Evolutionary conservation across 2,113 vertebrate genomes (phyloP).

Genomic region (Pygoscelis adeliae): DNA sequence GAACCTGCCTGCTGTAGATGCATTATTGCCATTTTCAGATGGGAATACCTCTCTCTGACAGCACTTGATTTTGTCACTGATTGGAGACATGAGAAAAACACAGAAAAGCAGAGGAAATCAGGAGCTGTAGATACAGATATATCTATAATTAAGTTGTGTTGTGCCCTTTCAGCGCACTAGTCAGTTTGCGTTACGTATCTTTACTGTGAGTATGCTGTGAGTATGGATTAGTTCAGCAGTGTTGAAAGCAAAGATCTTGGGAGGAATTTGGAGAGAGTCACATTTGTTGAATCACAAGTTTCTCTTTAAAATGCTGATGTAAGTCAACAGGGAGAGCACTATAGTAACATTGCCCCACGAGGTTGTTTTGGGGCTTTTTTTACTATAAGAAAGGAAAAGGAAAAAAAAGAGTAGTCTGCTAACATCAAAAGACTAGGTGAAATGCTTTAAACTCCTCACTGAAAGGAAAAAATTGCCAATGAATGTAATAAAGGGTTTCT

Average conservation of each 20-base stretch:
- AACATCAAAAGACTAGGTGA: background rate
- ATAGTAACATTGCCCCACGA: background rate
- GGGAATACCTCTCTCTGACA: background rate
- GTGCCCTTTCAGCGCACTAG: background rate
- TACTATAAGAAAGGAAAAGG: background rate
- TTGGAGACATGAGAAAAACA: background rate
- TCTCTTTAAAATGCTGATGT: background rate
- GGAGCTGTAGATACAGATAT: background rate
- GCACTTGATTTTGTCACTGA: background rate
- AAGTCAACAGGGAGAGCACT: background rate
- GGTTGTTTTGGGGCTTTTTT: background rate
- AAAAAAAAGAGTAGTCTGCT: background rate
- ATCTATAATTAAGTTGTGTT: background rate
- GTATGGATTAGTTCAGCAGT: background rate
- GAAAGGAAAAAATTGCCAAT: background rate
- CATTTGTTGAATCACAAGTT: background rate
- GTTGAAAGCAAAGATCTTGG: background rate
- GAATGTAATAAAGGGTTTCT: background rate
- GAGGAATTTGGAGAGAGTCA: background rate
- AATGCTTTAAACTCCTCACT: background rate
- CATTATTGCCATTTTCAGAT: background rate
- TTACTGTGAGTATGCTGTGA: background rate
- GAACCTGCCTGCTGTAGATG: background rate
- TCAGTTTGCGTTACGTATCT: background rate
- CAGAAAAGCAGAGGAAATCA: background rate